A percentile compares a stretch with the other conserved stretches of the same genome.
phyloP scores from a whole-genome alignment of 2,888 invertebrate species.

The Phasia obesa region DNA sequence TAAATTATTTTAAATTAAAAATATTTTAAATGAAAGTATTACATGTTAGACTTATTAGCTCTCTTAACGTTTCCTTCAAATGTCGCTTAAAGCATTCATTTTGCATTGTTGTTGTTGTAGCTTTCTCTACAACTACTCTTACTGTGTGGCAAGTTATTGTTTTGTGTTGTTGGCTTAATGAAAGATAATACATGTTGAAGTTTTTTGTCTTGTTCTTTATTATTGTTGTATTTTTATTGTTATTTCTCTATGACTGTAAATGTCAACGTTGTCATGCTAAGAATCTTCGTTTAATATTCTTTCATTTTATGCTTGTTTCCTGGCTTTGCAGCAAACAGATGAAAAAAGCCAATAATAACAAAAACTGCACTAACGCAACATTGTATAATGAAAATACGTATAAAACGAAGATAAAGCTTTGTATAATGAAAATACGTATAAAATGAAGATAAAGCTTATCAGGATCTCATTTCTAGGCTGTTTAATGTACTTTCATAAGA shows the following conservation, averaged over 20 bases:
- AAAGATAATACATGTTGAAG: constrained; percentile 63
- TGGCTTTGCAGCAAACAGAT: constrained; percentile 33
- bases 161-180: constrained; percentile 43
- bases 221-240: constrained; percentile 36
- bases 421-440: constrained; percentile 28
- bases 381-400: constrained; percentile 42
- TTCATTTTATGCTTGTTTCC: background rate
- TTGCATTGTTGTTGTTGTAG: background rate
- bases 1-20: too few relatives aligned
- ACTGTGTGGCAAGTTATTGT: constrained; percentile 49
- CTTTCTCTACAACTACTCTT: constrained; percentile 17
- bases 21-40: constrained; percentile 1
- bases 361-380: constrained; percentile 60
- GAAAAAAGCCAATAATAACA: constrained; percentile 31
- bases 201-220: constrained; percentile 27
- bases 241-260: constrained; percentile 49
- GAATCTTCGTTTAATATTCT: constrained; percentile 25
- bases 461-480: constrained; percentile 33
- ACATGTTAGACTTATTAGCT: constrained; percentile 36
- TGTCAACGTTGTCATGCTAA: constrained; percentile 67
- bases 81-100: constrained; percentile 35
- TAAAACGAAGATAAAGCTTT: constrained; percentile 51
- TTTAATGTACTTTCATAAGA: background rate
- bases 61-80: constrained; percentile 17
- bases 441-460: constrained; percentile 59